Base-by-base conservation (phyloP, 2,888 invertebrate species). In the Chaitophorus viminalis region DNA sequence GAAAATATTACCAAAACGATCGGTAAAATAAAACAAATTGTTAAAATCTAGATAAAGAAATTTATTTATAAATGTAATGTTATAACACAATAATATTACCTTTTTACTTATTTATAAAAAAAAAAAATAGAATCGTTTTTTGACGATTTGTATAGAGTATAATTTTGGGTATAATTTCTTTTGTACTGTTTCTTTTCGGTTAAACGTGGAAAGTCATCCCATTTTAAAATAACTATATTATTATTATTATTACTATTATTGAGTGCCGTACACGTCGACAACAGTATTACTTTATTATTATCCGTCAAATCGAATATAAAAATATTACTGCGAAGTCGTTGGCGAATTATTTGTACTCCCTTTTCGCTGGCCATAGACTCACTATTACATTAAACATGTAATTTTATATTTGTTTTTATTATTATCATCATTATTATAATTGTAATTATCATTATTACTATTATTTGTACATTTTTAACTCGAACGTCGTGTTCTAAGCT, bases 171-270 rank as follows among this genome's bases (percentile, higher is more conserved):
- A n/a, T n/a, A n/a, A 82, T 72, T 82, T 54, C 74, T 74, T 82
- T 82, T 82, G 72, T 82, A 82, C 82, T 52, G 72, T 74, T 82
- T 82, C 33, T 72, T 82, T 74, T 46, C 70, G 31, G 81, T 68
- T 68, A 29, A 3, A 79, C 79, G 39, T 14, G 14, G 46, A 14
- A 11, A 14, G 46, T 1, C 46, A 11, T 14, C 3, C 46, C 1
- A 29, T 2, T 68, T 77, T 46, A 76, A 46, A 29, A 76, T 76
- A 5, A 76, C 52, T 46, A 46, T 29, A 46, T 29, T 77, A 33
- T 77, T 54, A 78, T 21, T 21, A 0, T 8, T 0, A 21, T 3
- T 0, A 21, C 25, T 5, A 60, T 3, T 3, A 21, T 60, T 5
- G 18, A 21, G 54, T 25, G 31, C 77, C 11, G 29, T 54, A 3